Percentiles rank a stretch among this genome's conserved stretches.
Evolutionary conservation across 2,113 vertebrate species (phyloP).

Genomic region (Gallinago undulata): DNA sequence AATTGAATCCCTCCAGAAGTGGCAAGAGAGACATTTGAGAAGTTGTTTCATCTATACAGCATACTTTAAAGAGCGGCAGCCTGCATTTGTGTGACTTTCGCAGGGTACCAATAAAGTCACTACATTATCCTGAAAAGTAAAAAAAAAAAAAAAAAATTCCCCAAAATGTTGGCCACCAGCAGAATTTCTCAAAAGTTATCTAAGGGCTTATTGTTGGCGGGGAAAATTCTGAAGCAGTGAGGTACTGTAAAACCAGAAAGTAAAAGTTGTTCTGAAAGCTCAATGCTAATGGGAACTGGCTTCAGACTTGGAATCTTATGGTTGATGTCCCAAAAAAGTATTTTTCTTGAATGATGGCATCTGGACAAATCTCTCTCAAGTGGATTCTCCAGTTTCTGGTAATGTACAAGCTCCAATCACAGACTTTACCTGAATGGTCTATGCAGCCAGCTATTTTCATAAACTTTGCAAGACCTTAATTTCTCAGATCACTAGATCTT

Average conservation of each 20-base stretch:
- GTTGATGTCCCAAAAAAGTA: background rate
- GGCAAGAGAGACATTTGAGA: background rate
- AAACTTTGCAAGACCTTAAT: background rate
- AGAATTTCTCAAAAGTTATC: background rate
- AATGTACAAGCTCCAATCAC: background rate
- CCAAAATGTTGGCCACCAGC: background rate
- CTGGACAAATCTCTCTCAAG: background rate
- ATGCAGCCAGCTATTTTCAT: background rate
- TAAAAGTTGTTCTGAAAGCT: background rate
- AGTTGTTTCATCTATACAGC: rapidly evolving
- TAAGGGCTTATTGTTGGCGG: background rate
- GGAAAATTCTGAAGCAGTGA: background rate
- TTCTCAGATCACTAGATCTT: background rate
- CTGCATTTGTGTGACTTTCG: background rate
- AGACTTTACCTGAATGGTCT: background rate
- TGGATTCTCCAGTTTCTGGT: background rate
- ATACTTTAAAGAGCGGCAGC: background rate
- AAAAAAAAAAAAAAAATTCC: background rate
- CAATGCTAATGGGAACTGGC: background rate
- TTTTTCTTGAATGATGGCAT: background rate
- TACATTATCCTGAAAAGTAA: background rate
- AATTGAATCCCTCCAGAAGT: background rate
- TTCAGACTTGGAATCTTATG: background rate
- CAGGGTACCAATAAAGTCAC: background rate
- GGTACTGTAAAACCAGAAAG: background rate